Conservation (phyloP, 2,113 vertebrate species). For the Varanus salvator region DNA sequence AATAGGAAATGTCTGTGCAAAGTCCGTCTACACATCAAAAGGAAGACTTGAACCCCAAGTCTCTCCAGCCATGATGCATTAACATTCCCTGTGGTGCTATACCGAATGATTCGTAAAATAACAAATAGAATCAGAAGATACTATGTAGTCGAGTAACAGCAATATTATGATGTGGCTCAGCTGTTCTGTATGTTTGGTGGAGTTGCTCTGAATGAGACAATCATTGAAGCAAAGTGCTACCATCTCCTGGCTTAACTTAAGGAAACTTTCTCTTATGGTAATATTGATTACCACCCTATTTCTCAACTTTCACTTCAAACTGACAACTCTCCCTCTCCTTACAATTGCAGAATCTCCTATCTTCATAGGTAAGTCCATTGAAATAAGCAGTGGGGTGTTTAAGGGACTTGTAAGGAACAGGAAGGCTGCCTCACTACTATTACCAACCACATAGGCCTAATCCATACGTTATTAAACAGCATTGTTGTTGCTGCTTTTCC, state of each 20-base stretch:
- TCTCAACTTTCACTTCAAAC: not conserved
- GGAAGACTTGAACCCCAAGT: constrained; percentile 24
- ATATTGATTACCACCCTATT: not conserved
- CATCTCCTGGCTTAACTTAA: not conserved
- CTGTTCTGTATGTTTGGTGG: constrained; percentile 44
- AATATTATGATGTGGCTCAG: constrained; percentile 63
- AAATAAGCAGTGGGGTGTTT: constrained; percentile 20
- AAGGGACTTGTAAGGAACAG: not conserved
- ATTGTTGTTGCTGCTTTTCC: not conserved
- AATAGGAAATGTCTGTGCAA: constrained; percentile 39
- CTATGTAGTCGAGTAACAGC: not conserved
- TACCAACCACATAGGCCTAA: not conserved
- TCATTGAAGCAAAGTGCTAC: not conserved
- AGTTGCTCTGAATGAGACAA: not conserved
- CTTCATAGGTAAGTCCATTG: not conserved
- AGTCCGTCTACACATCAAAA: not conserved
- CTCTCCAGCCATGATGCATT: constrained; percentile 24
- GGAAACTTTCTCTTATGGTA: not conserved
- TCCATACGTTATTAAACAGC: not conserved
- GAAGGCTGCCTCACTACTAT: not conserved
- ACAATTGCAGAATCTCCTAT: not conserved
- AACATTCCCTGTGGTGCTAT: constrained; percentile 47
- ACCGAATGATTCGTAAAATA: constrained; percentile 58
- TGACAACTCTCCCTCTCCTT: not conserved
- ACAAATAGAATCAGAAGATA: constrained; percentile 1